phyloP scores from a whole-genome alignment of 2,113 vertebrate species.

The Cinclus mexicanus region DNA sequence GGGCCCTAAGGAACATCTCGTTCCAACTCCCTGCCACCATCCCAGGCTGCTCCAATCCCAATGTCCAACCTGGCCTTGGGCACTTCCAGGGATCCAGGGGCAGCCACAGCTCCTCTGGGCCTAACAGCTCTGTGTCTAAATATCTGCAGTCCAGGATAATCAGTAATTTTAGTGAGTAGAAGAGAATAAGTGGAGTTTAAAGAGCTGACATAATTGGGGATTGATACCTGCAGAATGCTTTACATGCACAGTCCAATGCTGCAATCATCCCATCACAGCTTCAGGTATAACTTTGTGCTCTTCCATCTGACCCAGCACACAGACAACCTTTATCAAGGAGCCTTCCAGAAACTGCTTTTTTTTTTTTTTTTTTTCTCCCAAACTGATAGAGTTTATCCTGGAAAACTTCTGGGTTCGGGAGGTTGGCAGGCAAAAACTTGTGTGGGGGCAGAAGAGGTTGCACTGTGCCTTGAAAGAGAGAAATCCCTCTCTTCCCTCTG shows the following conservation, averaged over 20 bases:
- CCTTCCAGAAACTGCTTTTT: background rate
- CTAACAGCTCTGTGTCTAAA: background rate
- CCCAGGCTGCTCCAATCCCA: background rate
- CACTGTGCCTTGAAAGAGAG: background rate
- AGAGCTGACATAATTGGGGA: background rate
- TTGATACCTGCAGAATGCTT: background rate
- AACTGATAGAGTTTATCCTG: background rate
- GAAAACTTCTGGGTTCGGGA: background rate
- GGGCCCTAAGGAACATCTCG: background rate
- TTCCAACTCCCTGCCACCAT: accelerated
- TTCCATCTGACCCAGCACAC: background rate
- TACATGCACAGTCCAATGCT: no score
- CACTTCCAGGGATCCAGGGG: background rate
- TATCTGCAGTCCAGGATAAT: background rate
- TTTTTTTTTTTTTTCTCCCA: background rate
- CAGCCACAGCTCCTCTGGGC: background rate
- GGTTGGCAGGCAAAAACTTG: background rate
- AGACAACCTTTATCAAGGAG: background rate
- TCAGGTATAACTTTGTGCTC: background rate
- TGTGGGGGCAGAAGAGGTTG: background rate
- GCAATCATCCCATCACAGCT: background rate
- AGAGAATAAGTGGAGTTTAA: background rate
- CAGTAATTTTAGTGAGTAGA: background rate
- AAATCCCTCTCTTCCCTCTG: background rate
- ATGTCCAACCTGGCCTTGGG: accelerated